These are phyloP conservation scores for Fragum fragum DNA, from an alignment of 2,888 invertebrate genomes.

Conservation along the genomic window DNA sequence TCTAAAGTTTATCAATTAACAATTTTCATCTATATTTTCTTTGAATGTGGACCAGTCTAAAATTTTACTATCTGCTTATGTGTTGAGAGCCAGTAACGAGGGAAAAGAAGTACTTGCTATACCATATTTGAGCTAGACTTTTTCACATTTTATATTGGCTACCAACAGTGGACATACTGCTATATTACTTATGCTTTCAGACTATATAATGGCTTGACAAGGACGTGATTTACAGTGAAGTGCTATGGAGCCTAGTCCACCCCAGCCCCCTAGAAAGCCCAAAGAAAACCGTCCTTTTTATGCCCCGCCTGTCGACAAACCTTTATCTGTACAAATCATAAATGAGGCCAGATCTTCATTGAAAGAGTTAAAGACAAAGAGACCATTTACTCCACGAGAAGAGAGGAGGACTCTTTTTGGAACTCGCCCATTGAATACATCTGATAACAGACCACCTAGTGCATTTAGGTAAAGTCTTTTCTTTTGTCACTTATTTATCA, in stretches of 20 bases:
- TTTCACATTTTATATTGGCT: constrained; percentile 20
- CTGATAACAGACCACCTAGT: constrained; percentile 85
- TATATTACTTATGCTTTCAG: constrained; percentile 4
- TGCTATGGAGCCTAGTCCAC: constrained; percentile 42
- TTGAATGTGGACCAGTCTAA: no score
- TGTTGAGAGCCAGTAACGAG: no score
- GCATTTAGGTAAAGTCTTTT: constrained; percentile 86
- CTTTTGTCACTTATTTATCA: no score
- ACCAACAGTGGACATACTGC: constrained; percentile 27
- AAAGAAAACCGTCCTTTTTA: constrained; percentile 83
- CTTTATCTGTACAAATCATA: constrained; percentile 84
- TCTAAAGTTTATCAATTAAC: no score
- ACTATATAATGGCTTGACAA: background rate
- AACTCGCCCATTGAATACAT: constrained; percentile 78
- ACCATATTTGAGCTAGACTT: constrained; percentile 28
- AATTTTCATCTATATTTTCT: no score
- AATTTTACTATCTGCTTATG: no score
- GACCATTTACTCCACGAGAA: constrained; percentile 95
- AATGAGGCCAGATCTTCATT: constrained; percentile 85
- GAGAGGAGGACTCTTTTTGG: constrained; percentile 93
- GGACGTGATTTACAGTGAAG: background rate
- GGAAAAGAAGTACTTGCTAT: no score
- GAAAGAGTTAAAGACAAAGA: constrained; percentile 91
- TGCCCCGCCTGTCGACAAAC: constrained; percentile 81
- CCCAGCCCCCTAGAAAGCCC: constrained; percentile 68